These are phyloP conservation scores for Ctenoplectra terminalis DNA, from an alignment of 1,140 invertebrate genomes.

Conservation along the genomic window DNA sequence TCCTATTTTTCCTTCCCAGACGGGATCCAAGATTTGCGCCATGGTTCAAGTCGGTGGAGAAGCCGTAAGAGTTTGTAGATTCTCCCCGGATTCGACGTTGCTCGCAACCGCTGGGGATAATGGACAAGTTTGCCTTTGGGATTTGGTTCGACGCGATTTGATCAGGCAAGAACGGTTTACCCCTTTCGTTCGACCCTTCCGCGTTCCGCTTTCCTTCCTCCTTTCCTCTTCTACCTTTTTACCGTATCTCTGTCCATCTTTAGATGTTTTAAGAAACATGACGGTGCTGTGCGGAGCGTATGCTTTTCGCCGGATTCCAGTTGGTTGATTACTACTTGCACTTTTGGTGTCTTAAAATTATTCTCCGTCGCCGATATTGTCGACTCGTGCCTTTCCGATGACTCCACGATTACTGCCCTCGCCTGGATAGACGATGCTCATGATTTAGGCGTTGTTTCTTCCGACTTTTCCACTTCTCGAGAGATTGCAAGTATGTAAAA, in stretches of 20 bases:
- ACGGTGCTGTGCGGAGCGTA: constrained; percentile 86
- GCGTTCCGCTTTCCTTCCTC: no score
- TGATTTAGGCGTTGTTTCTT: constrained; percentile 88
- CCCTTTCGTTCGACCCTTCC: no score
- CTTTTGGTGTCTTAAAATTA: constrained; percentile 86
- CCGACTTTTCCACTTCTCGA: constrained; percentile 84
- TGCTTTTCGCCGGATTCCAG: constrained; percentile 87
- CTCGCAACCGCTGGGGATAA: constrained; percentile 90
- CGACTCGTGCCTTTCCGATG: constrained; percentile 79
- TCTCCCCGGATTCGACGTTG: constrained; percentile 86
- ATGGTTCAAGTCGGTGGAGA: constrained; percentile 87
- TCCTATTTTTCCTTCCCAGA: constrained; percentile 72
- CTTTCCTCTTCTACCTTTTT: no score
- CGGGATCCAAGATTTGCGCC: constrained; percentile 85
- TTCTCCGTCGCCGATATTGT: constrained; percentile 84
- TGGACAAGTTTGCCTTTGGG: constrained; percentile 89
- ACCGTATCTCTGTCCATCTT: not conserved
- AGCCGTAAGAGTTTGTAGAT: constrained; percentile 86
- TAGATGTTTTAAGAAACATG: constrained; percentile 87
- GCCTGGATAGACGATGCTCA: constrained; percentile 86
- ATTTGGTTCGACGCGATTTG: constrained; percentile 85
- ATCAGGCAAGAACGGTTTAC: constrained; percentile 82
- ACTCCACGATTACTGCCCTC: constrained; percentile 73
- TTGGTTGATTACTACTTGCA: constrained; percentile 87
- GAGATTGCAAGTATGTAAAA: constrained; percentile 70